Conservation (phyloP, 2,888 invertebrate species). For the Drosophila gaucha region DNA sequence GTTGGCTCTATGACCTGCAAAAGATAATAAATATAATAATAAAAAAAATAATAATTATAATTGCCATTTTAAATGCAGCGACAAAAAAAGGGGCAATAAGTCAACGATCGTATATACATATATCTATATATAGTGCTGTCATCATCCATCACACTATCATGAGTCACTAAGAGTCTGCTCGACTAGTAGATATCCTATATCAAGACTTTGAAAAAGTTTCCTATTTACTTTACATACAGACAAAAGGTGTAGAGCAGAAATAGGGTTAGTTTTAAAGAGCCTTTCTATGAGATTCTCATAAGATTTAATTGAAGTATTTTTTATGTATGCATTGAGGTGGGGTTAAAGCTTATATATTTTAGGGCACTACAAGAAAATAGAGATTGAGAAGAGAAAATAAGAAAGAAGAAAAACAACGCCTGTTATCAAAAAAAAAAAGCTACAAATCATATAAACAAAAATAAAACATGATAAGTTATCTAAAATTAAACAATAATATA, state of each 20-base stretch:
- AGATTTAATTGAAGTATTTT: background rate
- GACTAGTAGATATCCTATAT: background rate
- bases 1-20: constrained; percentile 89
- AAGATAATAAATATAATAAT: background rate
- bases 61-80: constrained; percentile 34
- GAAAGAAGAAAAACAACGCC: too few relatives aligned
- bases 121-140: constrained; percentile 10
- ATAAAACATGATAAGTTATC: too few relatives aligned
- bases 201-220: background rate
- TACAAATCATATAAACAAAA: too few relatives aligned
- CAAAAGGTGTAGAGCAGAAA: too few relatives aligned
- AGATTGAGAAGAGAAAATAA: too few relatives aligned
- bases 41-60: constrained; percentile 5
- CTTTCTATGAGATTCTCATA: background rate
- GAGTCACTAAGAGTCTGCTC: background rate
- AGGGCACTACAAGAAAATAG: too few relatives aligned
- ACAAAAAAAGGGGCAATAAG: constrained; percentile 38
- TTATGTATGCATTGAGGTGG: background rate
- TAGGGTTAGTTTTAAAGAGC: too few relatives aligned
- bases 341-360: too few relatives aligned
- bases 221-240: too few relatives aligned
- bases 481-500: too few relatives aligned
- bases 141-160: constrained; percentile 25
- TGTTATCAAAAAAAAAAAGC: too few relatives aligned
- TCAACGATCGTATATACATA: constrained; percentile 51